Base-by-base conservation (phyloP, 2,797 vertebrate genomes). In the Hyperoplus immaculatus region DNA sequence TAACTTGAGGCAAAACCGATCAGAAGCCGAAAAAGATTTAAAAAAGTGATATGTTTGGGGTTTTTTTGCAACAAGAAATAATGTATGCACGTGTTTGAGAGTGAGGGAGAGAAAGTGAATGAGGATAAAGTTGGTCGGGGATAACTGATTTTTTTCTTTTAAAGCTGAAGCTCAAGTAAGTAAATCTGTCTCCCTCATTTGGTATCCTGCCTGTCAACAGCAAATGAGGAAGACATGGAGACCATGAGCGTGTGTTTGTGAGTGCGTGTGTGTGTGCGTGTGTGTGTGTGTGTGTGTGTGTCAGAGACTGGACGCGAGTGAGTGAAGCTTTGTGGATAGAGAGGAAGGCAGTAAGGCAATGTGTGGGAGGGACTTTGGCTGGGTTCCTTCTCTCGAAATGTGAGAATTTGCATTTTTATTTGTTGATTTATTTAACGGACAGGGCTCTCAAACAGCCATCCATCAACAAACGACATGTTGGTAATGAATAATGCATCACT, bases 371-470 rank as follows among this genome's bases (percentile, higher is more conserved):
- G 92, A 91, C 93, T 93, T 90, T 94, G 93, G 91, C 92, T 86
- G 75, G 81, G 88, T 87, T 94, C 89, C 93, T 87, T 94, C 91
- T 91, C 90, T 93, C 83, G 78, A 98, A 99, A 98, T 98, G 97
- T 99, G 98, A 98, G 97, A 97, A 99, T 99, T 99, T 97, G 97
- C 97, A 99, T 99, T 98, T 99, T 98, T 98, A 99, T 99, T 99
- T 98, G 97, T 98, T 98, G 97, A 99, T 99, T 99, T 99, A 99
- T 98, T 98, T 99, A 99, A 98, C 97, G 95, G 97, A 99, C 97
- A 97, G 96, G 90, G 96, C 95, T 97, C 96, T 97, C 95, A 97
- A 97, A 96, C 96, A 97, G 97, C 96, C 97, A 98, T 99, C 97
- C 96, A 98, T 99, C 97, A 98, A 96, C 95, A 94, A 92, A 95